These are phyloP conservation scores for Dasypolia templi DNA, from an alignment of 2,888 invertebrate species.

Conservation along the genomic window DNA sequence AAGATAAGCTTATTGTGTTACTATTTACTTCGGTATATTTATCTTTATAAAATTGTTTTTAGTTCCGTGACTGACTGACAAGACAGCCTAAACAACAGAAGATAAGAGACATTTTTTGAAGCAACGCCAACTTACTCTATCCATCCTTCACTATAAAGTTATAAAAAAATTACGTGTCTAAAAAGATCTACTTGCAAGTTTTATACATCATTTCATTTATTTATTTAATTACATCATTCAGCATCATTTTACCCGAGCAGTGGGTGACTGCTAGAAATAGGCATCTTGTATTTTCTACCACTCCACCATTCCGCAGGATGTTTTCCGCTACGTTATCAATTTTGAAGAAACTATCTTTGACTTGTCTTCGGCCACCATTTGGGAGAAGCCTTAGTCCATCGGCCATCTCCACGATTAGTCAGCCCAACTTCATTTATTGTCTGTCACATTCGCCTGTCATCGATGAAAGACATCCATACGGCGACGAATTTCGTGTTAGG, in stretches of 20 bases:
- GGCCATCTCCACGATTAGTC: neutral
- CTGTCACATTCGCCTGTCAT: neutral
- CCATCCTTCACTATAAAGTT: neutral
- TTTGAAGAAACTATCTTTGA: neutral
- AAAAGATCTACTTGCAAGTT: no score
- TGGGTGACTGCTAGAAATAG: neutral
- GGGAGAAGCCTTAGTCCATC: neutral
- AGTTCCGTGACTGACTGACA: slow-evolving; percentile 18
- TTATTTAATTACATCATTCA: neutral
- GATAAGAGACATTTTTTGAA: no score
- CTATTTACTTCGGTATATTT: slow-evolving; percentile 35
- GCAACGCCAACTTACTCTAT: neutral
- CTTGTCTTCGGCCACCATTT: neutral
- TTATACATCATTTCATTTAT: neutral
- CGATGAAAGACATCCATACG: neutral
- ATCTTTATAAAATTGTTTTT: slow-evolving; percentile 28
- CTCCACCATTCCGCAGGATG: neutral
- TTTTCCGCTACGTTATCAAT: neutral
- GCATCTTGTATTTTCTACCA: neutral
- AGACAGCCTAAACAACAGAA: neutral
- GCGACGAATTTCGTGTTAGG: neutral
- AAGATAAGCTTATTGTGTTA: slow-evolving; percentile 40
- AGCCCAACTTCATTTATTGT: neutral
- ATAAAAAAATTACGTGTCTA: neutral
- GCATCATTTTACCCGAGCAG: neutral